Evolutionary conservation across 2,113 vertebrate species (phyloP).

Genomic region (Calyptommatus sinebrachiatus): DNA sequence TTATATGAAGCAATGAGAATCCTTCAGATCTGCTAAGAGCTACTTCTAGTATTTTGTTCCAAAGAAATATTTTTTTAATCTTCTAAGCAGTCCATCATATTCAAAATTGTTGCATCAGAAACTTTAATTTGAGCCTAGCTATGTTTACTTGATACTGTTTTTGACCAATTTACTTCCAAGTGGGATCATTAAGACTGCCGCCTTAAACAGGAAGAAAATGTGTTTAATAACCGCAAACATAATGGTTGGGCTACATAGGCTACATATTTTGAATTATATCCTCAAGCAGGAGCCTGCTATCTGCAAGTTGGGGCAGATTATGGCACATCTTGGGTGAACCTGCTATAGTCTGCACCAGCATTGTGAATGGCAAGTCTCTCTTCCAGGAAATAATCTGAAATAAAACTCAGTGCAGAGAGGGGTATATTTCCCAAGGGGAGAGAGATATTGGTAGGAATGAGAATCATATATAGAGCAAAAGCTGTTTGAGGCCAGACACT

Average conservation of each 20-base stretch:
- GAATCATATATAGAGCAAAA: neutral
- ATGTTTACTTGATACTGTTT: neutral
- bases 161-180: slow-evolving; percentile 6
- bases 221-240: neutral
- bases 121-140: neutral
- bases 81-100: neutral
- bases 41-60: neutral
- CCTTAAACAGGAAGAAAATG: neutral
- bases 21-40: neutral
- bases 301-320: no score
- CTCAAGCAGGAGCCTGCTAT: no score
- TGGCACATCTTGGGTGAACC: no score
- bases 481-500: neutral
- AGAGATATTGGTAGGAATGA: neutral
- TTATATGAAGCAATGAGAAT: no score
- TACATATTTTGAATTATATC: no score
- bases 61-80: neutral
- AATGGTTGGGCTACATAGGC: neutral
- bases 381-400: no score
- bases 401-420: no score
- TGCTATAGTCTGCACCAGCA: no score
- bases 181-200: neutral
- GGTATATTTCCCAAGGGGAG: neutral
- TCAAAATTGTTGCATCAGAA: neutral
- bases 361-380: no score